These are phyloP conservation scores for Capreolus pygargus DNA, from an alignment of 2,113 vertebrate species.

Conservation along the genomic window DNA sequence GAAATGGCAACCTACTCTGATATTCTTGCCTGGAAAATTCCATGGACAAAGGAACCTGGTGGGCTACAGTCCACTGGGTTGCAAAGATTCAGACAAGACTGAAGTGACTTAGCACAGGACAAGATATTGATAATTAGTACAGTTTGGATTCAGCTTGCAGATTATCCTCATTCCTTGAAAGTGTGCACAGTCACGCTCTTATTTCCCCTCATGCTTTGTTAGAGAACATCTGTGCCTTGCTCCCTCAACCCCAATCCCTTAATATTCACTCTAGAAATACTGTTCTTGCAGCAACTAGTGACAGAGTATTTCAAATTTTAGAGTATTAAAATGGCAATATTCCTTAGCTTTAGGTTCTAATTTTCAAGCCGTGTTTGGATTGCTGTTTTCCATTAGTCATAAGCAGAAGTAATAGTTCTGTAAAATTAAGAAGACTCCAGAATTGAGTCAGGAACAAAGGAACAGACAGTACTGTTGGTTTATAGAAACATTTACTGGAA, in stretches of 20 bases:
- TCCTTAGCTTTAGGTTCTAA: background rate
- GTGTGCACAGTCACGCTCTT: background rate
- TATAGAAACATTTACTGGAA: conserved; percentile 79
- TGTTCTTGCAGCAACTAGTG: background rate
- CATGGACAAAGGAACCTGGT: background rate
- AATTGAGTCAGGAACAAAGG: conserved; percentile 75
- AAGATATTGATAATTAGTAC: background rate
- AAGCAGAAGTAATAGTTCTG: conserved; percentile 65
- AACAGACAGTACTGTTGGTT: conserved; percentile 74
- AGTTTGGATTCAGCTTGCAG: background rate
- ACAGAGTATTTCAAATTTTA: background rate
- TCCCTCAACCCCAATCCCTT: rapidly evolving
- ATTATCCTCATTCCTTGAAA: background rate
- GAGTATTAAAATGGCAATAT: conserved; percentile 15
- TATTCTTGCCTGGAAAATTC: background rate
- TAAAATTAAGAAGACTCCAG: conserved; percentile 45
- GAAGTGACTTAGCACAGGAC: background rate
- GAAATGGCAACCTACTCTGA: background rate
- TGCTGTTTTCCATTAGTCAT: conserved; percentile 48
- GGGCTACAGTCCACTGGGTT: background rate
- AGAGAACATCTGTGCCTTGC: background rate
- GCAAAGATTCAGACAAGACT: background rate
- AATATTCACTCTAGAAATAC: background rate
- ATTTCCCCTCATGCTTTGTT: background rate
- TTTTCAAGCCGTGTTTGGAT: conserved; percentile 37